These are phyloP conservation scores for Myioborus miniatus DNA, from an alignment of 2,797 vertebrate genomes.

Conservation along the genomic window DNA sequence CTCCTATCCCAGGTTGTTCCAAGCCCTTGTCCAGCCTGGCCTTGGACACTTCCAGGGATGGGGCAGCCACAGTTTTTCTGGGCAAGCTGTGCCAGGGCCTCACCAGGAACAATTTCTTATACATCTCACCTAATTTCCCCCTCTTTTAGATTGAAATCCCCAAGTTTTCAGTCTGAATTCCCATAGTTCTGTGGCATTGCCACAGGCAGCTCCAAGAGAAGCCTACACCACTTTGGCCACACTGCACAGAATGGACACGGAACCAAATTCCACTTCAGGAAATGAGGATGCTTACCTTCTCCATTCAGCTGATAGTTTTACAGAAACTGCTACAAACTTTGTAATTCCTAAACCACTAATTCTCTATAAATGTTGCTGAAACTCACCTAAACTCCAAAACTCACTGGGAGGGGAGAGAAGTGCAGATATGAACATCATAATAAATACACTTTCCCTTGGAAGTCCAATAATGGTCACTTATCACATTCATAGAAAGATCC, in stretches of 20 bases:
- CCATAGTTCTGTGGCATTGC: background rate
- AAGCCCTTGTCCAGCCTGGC: fast-evolving
- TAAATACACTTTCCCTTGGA: background rate
- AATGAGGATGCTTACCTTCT: background rate
- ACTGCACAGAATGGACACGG: background rate
- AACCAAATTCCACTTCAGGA: background rate
- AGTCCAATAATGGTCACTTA: background rate
- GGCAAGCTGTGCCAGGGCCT: background rate
- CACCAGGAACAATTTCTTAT: fast-evolving
- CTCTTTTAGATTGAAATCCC: background rate
- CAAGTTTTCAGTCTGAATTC: background rate
- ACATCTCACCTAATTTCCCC: too few species aligned
- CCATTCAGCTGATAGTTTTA: background rate
- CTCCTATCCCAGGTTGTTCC: fast-evolving
- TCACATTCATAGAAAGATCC: background rate
- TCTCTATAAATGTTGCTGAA: background rate
- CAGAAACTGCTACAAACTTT: background rate
- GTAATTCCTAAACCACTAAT: background rate
- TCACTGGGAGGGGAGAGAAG: background rate
- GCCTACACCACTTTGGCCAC: background rate
- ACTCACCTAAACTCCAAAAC: background rate
- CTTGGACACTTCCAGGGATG: background rate
- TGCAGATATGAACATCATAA: background rate
- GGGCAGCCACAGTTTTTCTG: background rate
- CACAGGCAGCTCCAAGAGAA: background rate